Evolutionary conservation across 2,113 vertebrate species (phyloP), one percentile per base, ranked within the genome.

Genomic region (Phylloscopus whistleri): DNA sequence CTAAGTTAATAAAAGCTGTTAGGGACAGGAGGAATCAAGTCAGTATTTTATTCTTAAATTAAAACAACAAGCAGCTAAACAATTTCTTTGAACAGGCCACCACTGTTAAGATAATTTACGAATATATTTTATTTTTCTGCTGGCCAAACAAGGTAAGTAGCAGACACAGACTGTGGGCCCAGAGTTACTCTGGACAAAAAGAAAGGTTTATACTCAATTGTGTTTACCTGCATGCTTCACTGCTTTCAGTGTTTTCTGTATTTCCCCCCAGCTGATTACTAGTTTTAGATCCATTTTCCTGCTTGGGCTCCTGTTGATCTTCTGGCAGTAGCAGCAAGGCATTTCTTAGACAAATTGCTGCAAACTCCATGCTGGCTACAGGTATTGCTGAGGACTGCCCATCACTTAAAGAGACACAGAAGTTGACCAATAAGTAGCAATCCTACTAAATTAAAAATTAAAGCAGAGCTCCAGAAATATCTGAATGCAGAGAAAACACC

Each of bases 351-450:
- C 99, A 99, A 96, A 99, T 99, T 0, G 99, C 99, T 75, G 99
- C 99, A 97, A 99, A 99, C 97, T 99, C 99, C 99, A 99, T 99
- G 84, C 99, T 99, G 91, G 99, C 99, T 89, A 99, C 99, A 56
- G 99, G 99, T 90, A 99, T 99, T 81, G 99, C 99, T 44, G 99
- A 99, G 24, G 99, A 99, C 93, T 99, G 99, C 26, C 99, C 99
- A 79, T 99, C 99, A 84, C 99, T 99, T 96, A 44, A 88, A 97
- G 68, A 95, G 68, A 94, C 46, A 96, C 7, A 94, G 70, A 91
- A 92, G 11, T 48, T 87, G 94, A 69, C 12, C 28, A 89, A 23
- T 60, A 68, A 94, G 22, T 49, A 91, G 14, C 22, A 73, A 89
- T 59, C 22, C 35, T 60, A 82, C 28, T 75, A 52, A n/a, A 87